These are phyloP conservation scores for Lethocerus indicus DNA, from an alignment of 1,140 invertebrate genomes.

Conservation along the genomic window DNA sequence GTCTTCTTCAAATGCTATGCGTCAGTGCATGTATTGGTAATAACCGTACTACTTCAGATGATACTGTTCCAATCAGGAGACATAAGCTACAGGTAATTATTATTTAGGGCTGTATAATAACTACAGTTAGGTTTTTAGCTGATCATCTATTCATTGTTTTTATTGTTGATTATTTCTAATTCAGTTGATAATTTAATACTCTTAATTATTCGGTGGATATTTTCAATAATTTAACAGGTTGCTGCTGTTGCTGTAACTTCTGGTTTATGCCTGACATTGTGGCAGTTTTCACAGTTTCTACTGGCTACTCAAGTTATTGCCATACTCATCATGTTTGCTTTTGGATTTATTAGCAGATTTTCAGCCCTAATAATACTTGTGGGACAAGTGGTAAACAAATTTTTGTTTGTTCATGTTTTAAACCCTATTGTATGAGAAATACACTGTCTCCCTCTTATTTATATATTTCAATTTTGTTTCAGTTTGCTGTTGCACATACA, in stretches of 20 bases:
- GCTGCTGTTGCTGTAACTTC: slow-evolving; percentile 20
- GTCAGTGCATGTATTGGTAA: slow-evolving; percentile 9
- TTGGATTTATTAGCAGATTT: slow-evolving; percentile 15
- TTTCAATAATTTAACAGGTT: slow-evolving; percentile 17
- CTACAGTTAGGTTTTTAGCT: too few relatives aligned
- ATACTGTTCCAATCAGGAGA: slow-evolving; percentile 8
- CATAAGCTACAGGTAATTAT: slow-evolving; percentile 11
- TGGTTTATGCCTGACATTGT: slow-evolving; percentile 35
- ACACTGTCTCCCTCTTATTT: too few relatives aligned
- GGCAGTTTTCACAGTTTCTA: slow-evolving; percentile 68
- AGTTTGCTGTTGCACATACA: slow-evolving; percentile 26
- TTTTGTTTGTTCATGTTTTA: slow-evolving; percentile 12
- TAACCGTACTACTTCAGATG: slow-evolving; percentile 9
- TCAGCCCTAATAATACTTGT: slow-evolving; percentile 23
- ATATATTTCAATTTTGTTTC: slow-evolving; percentile 17
- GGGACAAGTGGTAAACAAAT: slow-evolving; percentile 26
- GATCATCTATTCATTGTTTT: too few relatives aligned
- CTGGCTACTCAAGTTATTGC: slow-evolving; percentile 48
- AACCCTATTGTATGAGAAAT: too few relatives aligned
- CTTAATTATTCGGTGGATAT: slow-evolving; percentile 15
- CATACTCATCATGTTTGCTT: slow-evolving; percentile 40
- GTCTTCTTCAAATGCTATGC: slow-evolving; percentile 27
- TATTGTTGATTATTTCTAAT: neutral
- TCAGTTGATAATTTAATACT: slow-evolving; percentile 13
- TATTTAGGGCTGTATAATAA: too few relatives aligned